These are phyloP conservation scores for Hydropotes inermis DNA, from an alignment of 2,113 vertebrate genomes.

Conservation along the genomic window DNA sequence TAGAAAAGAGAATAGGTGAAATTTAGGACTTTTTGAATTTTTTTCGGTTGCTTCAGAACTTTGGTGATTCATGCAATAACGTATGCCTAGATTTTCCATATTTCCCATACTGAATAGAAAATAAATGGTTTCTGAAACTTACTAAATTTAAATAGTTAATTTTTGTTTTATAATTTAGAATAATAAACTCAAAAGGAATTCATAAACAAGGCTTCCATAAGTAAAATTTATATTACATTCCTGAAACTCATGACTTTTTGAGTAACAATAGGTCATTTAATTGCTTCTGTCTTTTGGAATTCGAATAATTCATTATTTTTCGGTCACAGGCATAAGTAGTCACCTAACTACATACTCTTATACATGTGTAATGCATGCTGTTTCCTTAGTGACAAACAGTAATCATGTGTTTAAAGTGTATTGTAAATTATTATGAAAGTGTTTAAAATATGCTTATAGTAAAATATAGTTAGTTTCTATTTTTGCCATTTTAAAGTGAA, in stretches of 20 bases:
- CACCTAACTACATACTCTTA: not conserved
- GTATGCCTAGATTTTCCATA: not conserved
- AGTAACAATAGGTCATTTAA: not conserved
- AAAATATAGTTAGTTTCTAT: not conserved
- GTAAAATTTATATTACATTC: not conserved
- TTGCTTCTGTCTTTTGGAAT: not conserved
- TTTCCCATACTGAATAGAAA: not conserved
- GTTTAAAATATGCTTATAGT: not conserved
- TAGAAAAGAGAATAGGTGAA: not conserved
- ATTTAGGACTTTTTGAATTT: not conserved
- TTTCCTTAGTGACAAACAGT: not conserved
- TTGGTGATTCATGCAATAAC: not conserved
- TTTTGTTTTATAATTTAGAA: not conserved
- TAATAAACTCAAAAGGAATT: not conserved
- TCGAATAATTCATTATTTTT: not conserved
- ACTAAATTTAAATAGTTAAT: not conserved
- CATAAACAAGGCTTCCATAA: not conserved
- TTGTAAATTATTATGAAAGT: not conserved
- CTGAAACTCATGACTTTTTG: not conserved
- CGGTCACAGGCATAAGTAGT: not conserved
- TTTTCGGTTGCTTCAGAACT: not conserved
- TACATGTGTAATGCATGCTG: not conserved
- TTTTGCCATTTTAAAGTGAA: conserved; percentile 18
- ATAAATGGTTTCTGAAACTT: not conserved
- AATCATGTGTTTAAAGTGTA: not conserved